Evolutionary conservation across 2,797 vertebrate species (phyloP), one percentile per base, ranked within the genome.

Genomic region (Coregonus suidteri): DNA sequence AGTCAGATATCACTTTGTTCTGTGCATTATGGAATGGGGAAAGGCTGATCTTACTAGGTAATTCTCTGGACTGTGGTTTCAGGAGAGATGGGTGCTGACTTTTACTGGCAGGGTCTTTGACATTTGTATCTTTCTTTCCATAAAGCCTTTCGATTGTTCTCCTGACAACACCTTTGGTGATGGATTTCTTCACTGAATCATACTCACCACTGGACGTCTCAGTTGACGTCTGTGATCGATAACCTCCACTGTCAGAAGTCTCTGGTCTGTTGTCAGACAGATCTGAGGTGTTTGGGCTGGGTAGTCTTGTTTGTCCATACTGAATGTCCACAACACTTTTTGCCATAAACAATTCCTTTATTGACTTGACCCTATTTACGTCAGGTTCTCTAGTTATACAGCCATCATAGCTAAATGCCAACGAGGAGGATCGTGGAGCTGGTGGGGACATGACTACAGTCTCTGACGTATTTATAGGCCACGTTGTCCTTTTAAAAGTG

Each of bases 141-240:
- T 98, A 99, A 76, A 99, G 96, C 76, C 93, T 93, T 88, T 98
- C 97, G 41, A 99, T 98, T 1, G 97, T 95, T 91, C 94, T 96
- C 91, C 94, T 97, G 74, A 99, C 97, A 67, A 96, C 96, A 4
- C 97, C 97, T 88, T 93, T 96, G 5, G 87, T 85, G 81, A 96
- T 97, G 47, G 94, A 91, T 78, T 93, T 91, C 69, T 91, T 93
- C 18, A 93, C 91, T 4, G 85, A 81, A n/a, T 92, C 89, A 34
- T 96, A 96, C 47, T 97, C 96, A 0, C 88, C 88, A 16, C 92
- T 94, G 0, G 93, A 94, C 54, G 86, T 72, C 75, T 95, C 95
- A 47, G 90, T 91, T 25, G 95, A 94, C 64, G 84, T 88, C 87
- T 93, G 94, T 47, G 86, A 85, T 77, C 90, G 91, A 77, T 91